phyloP scores from a whole-genome alignment of 2,113 vertebrate species.

The Hippocampus mohnikei region DNA sequence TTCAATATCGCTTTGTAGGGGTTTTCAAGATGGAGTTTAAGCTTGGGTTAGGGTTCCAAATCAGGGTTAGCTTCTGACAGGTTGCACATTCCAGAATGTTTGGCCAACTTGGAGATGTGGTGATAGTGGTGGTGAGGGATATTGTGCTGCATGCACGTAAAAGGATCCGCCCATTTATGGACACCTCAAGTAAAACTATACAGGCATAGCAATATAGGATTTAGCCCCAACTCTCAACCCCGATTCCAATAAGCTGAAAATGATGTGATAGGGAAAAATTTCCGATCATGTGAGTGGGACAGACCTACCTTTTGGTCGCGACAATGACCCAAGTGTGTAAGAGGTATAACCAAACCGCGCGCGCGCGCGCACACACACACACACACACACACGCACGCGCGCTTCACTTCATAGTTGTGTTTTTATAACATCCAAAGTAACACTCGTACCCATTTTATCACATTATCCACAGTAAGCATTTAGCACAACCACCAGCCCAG shows the following conservation, averaged over 20 bases:
- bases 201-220: too few relatives aligned
- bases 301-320: neutral
- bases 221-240: too few relatives aligned
- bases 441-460: neutral
- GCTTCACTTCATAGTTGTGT: slow-evolving; percentile 11
- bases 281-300: neutral
- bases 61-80: neutral
- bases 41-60: neutral
- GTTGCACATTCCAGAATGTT: too few relatives aligned
- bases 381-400: slow-evolving; percentile 54
- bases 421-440: neutral
- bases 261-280: too few relatives aligned
- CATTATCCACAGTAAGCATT: neutral
- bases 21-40: neutral
- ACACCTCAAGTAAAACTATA: too few relatives aligned
- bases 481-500: neutral
- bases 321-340: neutral
- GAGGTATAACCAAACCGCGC: neutral
- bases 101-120: neutral
- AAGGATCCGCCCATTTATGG: too few relatives aligned
- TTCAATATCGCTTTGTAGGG: too few relatives aligned
- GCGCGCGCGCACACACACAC: slow-evolving; percentile 49
- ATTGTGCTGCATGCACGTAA: neutral
- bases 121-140: neutral
- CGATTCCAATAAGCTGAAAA: too few relatives aligned